Evolutionary conservation across 2,797 vertebrate genomes (phyloP), one percentile per base, ranked within the genome.

Genomic region (Tokudaia tokunoshimensis): DNA sequence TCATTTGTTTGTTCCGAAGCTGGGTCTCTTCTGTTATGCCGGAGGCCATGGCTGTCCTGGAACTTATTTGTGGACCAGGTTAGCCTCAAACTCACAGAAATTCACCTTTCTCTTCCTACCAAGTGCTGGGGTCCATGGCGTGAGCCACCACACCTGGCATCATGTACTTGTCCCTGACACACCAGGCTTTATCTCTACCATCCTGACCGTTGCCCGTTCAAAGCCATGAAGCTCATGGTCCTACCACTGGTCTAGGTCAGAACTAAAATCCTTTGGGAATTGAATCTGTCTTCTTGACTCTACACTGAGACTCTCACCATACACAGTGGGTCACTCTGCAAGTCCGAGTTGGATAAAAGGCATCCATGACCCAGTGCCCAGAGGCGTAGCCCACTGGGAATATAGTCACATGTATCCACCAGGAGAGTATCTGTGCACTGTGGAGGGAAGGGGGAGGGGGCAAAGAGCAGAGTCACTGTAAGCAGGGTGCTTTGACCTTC

Each of bases 381-480:
- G 15, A 61, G 52, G 14, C 29, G n/a, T 44, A 70, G 20, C 63
- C 26, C 13, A 1, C 50, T 11, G 1, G 44, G 57, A 19, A 20
- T 1, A 14, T n/a, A 22, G 20, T 9, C 26, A 29, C 1, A 0
- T 0, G 17, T 44, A 41, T 20, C 29, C 2, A 37, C n/a, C 29
- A n/a, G 41, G 31, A n/a, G 47, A 80, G 26, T 10, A 0, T 3
- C 59, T 65, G 19, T 37, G 63, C 22, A 14, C 14, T 3, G 57
- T 19, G 15, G 70, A n/a, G n/a, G 70, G 47, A 19, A 20, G 75
- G 79, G n/a, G 6, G 3, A 1, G 8, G 19, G 65, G 59, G 31
- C 3, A 10, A 44, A 9, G 31, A 63, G 24, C n/a, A 70, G 2
- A 1, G 0, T 0, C 0, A 13, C 24, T 29, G 37, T 0, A 6